Conservation (phyloP, 2,113 vertebrate species). For the Chaenocephalus aceratus region DNA sequence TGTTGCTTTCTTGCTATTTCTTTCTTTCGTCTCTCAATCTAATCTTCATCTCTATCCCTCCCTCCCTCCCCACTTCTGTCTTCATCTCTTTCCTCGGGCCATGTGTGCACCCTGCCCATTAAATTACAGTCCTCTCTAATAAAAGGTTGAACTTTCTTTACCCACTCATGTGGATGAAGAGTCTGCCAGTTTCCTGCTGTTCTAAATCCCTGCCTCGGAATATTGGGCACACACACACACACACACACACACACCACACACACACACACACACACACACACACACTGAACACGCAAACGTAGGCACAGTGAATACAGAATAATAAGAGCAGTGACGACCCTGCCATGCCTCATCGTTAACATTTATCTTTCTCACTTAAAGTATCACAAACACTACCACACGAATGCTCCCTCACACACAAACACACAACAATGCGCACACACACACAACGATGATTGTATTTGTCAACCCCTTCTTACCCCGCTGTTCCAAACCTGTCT, state of each 20-base stretch:
- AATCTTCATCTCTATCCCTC: conserved; percentile 6
- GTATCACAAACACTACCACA: conserved; percentile 47
- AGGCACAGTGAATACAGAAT: neutral
- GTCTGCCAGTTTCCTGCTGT: conserved; percentile 85
- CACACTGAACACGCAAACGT: neutral
- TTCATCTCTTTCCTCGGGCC: conserved; percentile 62
- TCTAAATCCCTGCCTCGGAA: conserved; percentile 82
- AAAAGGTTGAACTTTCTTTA: conserved; percentile 90
- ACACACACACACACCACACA: neutral
- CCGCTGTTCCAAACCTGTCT: conserved; percentile 78
- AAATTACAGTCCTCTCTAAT: conserved; percentile 90
- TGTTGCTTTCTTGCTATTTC: conserved; percentile 23
- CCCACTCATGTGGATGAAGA: conserved; percentile 86
- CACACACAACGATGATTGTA: conserved; percentile 42
- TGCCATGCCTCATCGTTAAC: conserved; percentile 54
- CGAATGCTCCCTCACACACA: conserved; percentile 4
- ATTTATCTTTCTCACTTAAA: conserved; percentile 65
- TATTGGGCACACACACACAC: conserved; percentile 47
- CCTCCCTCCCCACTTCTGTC: conserved; percentile 56
- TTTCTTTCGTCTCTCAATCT: conserved; percentile 42
- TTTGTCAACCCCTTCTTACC: conserved; percentile 50
- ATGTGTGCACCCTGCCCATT: conserved; percentile 87
- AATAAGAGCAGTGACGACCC: conserved; percentile 29
- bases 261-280: conserved; percentile 31
- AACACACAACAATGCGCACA: conserved; percentile 22